Evolutionary conservation across 2,888 invertebrate species (phyloP), one percentile per base, ranked within the genome.

Genomic region (Synanthedon vespiformis): DNA sequence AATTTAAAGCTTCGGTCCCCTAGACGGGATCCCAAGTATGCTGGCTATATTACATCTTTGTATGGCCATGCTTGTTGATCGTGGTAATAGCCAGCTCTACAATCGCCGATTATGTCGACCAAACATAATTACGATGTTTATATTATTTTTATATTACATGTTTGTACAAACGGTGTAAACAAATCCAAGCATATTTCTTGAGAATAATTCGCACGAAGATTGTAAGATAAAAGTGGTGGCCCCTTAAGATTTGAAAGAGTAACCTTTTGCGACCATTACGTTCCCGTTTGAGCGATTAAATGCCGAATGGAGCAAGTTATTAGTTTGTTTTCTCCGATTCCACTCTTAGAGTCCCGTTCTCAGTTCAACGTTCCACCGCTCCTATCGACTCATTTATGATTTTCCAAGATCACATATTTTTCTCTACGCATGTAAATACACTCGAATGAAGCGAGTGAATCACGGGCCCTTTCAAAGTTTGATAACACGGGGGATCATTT

Each of bases 401-500:
- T 64, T 62, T 61, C 62, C 63, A 62, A 59, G 61, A 64, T 63
- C 67, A 69, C 72, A 73, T 66, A 71, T 69, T 68, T 68, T 63
- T 61, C 62, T 61, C 57, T 61, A 61, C 67, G 65, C 64, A 70
- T 69, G 70, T 69, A 74, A 73, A 77, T 70, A 77, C 67, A 73
- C 65, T 67, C 56, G 55, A 58, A 52, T 53, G 54, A 55, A 56
- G 56, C 56, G 63, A 68, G 64, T 70, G 68, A 77, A 68, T 73
- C 70, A 69, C 66, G 59, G 57, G 61, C 61, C 67, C 70, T 70
- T 69, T 67, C 66, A 61, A 77, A 76, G 64, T 77, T 71, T 69
- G 66, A 74, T 74, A 77, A 74, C 71, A 73, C 62, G 58, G 60
- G 58, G 61, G 70, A 74, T 76, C 72, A 68, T 73, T 75, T 77